Conservation (phyloP, 2,888 invertebrate species). For the Adelphocoris suturalis region DNA sequence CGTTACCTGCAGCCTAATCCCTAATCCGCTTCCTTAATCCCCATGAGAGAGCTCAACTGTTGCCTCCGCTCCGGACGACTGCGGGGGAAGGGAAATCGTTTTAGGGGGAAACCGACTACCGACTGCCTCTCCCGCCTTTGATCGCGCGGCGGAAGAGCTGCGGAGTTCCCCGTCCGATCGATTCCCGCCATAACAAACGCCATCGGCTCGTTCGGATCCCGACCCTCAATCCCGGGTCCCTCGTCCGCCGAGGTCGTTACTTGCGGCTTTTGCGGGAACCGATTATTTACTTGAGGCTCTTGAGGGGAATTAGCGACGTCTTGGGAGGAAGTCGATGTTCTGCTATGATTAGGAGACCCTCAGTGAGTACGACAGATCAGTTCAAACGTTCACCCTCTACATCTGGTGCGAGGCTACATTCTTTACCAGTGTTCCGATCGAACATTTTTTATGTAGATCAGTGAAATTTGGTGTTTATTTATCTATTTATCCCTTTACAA, state of each 20-base stretch:
- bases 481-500: too few species aligned
- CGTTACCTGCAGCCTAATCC: background rate
- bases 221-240: too few species aligned
- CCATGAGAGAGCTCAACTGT: constrained; percentile 1
- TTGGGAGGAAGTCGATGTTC: too few species aligned
- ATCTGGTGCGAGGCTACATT: too few species aligned
- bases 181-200: constrained; percentile 22
- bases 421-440: too few species aligned
- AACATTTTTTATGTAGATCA: too few species aligned
- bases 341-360: too few species aligned
- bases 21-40: constrained; percentile 5
- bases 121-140: constrained; percentile 2
- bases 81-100: background rate
- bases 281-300: background rate
- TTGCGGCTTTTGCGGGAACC: background rate
- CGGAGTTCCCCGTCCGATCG: background rate
- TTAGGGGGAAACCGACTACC: background rate
- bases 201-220: background rate
- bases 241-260: background rate
- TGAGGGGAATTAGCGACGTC: background rate
- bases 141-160: constrained; percentile 6
- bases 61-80: background rate
- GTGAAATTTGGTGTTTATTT: too few species aligned
- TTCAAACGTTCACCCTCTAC: too few species aligned
- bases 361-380: too few species aligned